Evolutionary conservation across 2,888 invertebrate species (phyloP), one percentile per base, ranked within the genome.

Genomic region (Chymomyza procnemis): DNA sequence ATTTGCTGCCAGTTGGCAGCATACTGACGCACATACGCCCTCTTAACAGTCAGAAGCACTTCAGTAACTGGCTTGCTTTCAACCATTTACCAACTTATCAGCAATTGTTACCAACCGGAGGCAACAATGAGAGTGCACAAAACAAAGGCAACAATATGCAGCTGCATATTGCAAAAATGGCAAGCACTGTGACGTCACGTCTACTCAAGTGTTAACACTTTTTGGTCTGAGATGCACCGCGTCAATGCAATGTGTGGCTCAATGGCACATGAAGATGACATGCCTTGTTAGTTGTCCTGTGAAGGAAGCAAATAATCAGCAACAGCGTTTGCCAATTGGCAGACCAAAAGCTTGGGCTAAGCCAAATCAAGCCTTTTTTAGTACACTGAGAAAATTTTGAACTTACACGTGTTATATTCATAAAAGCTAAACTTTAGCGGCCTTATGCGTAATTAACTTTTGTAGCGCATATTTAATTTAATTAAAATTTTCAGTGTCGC

Each of bases 321-420:
- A 16, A 0, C 67, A 70, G 73, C 74, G 65, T 65, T 78, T 66
- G 78, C 64, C 79, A 75, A 77, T 79, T 73, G 75, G 71, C 73
- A 81, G 79, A 67, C 70, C 67, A 81, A 77, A 72, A 79, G 81
- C 79, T 81, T 71, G 78, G 71, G 57, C 2, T 8, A 4, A 30
- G 30, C 56, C 26, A 56, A 56, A 56, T n/a, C 0, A 41, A 41
- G 12, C 34, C 34, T 3, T 6, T 4, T 26, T 26, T 5, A 1
- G 26, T 26, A 26, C 26, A 26, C 26, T 26, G 34, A 41, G 12
- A 41, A 41, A 34, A 12, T 4, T 26, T 26, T 26, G 6, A 26
- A 26, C 1, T 26, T 6, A 26, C 6, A 6, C n/a, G n/a, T 26
- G 2, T 0, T 5, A 26, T 2, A 26, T 4, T 26, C 26, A 4